These are phyloP conservation scores for Clupea harengus DNA, from an alignment of 2,113 vertebrate genomes.

Conservation along the genomic window DNA sequence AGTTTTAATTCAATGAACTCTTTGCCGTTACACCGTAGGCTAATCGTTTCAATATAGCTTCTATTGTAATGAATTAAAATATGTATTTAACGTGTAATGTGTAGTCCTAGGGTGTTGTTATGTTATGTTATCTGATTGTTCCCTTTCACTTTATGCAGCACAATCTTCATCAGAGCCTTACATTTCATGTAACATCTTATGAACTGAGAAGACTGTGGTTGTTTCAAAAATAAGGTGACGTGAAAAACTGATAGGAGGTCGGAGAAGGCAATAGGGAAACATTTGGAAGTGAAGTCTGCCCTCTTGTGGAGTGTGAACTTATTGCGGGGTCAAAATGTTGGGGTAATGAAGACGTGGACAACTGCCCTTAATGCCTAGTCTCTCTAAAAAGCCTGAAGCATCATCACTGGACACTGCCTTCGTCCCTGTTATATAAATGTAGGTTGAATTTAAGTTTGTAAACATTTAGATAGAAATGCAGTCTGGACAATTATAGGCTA, in stretches of 20 bases:
- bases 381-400: not conserved
- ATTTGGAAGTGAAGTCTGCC: conserved; percentile 22
- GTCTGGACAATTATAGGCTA: not conserved
- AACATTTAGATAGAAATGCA: not conserved
- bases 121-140: too few species aligned
- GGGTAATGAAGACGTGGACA: not conserved
- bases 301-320: conserved; percentile 10
- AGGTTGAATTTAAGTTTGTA: not conserved
- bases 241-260: not conserved
- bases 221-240: too few species aligned
- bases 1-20: too few species aligned
- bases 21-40: too few species aligned
- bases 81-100: too few species aligned
- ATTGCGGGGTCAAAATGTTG: not conserved
- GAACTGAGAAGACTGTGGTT: too few species aligned
- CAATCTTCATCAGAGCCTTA: too few species aligned
- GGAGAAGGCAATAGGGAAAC: not conserved
- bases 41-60: too few species aligned
- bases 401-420: not conserved
- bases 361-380: not conserved
- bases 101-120: too few species aligned
- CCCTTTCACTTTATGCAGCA: too few species aligned
- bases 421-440: not conserved
- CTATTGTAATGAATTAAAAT: too few species aligned
- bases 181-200: too few species aligned